Evolutionary conservation across 2,797 vertebrate species (phyloP).

Genomic region (Onychomys arenicola): DNA sequence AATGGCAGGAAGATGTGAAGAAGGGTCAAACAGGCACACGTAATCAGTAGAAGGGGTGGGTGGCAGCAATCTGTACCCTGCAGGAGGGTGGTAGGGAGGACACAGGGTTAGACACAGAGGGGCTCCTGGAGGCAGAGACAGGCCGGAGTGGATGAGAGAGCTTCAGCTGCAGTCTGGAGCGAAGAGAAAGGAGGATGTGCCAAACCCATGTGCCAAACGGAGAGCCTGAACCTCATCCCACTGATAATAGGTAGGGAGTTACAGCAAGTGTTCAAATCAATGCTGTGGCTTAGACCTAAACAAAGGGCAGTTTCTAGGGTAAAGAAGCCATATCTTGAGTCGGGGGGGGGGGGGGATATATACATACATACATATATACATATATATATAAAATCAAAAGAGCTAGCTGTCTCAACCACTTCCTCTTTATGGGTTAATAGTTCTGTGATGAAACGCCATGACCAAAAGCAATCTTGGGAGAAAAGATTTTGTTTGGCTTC

Average conservation of each 20-base stretch:
- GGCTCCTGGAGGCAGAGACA: neutral
- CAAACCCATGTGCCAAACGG: neutral
- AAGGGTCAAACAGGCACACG: neutral
- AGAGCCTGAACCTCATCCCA: neutral
- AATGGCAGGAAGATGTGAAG: neutral
- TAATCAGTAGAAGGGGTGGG: neutral
- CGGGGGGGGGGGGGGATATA: neutral
- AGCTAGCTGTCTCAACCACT: neutral
- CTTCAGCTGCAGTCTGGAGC: neutral
- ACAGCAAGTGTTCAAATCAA: neutral
- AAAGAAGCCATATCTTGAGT: neutral
- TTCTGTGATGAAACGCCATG: too few relatives aligned
- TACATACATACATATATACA: too few relatives aligned
- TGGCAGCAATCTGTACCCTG: neutral
- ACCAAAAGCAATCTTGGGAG: neutral
- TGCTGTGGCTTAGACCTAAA: neutral
- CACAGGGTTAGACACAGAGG: neutral
- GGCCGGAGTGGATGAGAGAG: neutral
- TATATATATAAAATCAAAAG: neutral
- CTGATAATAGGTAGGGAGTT: neutral
- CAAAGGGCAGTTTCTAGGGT: neutral
- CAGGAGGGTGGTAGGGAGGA: neutral
- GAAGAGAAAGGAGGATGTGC: neutral
- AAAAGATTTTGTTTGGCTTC: neutral
- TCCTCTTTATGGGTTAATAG: neutral